These are phyloP conservation scores for Enteromius mattozi DNA, from an alignment of 2,797 vertebrate genomes.

Conservation along the genomic window DNA sequence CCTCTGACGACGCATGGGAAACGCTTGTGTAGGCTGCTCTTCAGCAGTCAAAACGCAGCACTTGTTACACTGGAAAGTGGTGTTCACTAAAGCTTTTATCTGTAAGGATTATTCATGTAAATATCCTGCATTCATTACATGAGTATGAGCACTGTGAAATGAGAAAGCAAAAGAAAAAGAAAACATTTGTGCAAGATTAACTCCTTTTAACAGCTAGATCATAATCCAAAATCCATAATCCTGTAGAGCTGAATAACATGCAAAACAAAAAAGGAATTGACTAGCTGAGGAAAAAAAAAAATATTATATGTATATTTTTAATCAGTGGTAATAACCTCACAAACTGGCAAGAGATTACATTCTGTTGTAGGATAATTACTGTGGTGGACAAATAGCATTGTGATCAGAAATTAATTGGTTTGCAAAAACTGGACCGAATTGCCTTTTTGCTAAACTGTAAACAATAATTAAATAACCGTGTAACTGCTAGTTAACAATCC, in stretches of 20 bases:
- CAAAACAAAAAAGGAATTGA: slow-evolving; percentile 24
- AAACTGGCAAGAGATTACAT: slow-evolving; percentile 17
- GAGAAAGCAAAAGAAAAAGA: slow-evolving; percentile 30
- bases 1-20: slow-evolving; percentile 18
- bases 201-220: slow-evolving; percentile 29
- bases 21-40: background rate
- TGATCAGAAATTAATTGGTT: background rate
- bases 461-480: background rate
- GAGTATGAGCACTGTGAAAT: slow-evolving; percentile 32
- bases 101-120: slow-evolving; percentile 35
- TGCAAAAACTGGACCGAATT: background rate
- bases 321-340: slow-evolving; percentile 2
- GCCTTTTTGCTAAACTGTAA: background rate
- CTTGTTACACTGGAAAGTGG: background rate
- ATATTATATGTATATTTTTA: background rate
- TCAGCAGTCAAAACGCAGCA: background rate
- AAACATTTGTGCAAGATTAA: slow-evolving; percentile 38
- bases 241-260: slow-evolving; percentile 21
- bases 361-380: slow-evolving; percentile 13
- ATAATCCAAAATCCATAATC: slow-evolving; percentile 14
- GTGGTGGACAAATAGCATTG: background rate
- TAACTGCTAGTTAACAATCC: background rate
- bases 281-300: background rate
- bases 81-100: slow-evolving; percentile 25
- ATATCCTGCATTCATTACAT: slow-evolving; percentile 37